These are phyloP conservation scores for Neomonachus schauinslandi DNA, from an alignment of 2,113 vertebrate genomes.

Conservation along the genomic window DNA sequence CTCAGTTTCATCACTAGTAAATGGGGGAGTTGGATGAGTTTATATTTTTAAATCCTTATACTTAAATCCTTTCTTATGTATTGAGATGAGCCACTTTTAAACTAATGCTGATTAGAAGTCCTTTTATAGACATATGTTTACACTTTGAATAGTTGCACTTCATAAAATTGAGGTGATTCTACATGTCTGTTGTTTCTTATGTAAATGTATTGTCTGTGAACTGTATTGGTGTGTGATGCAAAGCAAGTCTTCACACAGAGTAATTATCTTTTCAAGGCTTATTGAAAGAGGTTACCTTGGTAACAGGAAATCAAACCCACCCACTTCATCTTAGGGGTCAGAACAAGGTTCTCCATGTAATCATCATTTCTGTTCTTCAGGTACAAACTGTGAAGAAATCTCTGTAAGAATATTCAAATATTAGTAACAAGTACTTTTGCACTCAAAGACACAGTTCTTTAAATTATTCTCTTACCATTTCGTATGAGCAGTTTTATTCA, in stretches of 20 bases:
- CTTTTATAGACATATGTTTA: background rate
- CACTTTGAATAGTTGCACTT: background rate
- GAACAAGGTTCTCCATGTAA: conserved; percentile 72
- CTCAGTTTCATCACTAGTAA: conserved; percentile 6
- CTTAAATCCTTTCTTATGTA: background rate
- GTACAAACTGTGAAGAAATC: conserved; percentile 49
- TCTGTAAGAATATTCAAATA: conserved; percentile 61
- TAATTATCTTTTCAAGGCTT: conserved; percentile 74
- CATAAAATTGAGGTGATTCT: background rate
- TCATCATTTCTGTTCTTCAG: conserved; percentile 66
- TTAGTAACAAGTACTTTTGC: conserved; percentile 47
- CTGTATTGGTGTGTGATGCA: background rate
- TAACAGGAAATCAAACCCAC: conserved; percentile 76
- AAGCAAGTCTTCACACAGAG: conserved; percentile 69
- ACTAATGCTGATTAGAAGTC: background rate
- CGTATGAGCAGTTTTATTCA: background rate
- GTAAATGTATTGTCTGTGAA: conserved; percentile 56
- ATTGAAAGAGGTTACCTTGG: conserved; percentile 75
- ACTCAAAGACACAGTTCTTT: background rate
- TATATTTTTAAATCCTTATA: background rate
- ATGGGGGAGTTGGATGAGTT: background rate
- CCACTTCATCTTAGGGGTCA: conserved; percentile 75
- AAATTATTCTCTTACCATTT: conserved; percentile 14
- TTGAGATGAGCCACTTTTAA: background rate
- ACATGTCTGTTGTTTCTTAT: background rate